Evolutionary conservation across 2,797 vertebrate species (phyloP), one percentile per base, ranked within the genome.

Genomic region (Rhabdophis nuchalis): DNA sequence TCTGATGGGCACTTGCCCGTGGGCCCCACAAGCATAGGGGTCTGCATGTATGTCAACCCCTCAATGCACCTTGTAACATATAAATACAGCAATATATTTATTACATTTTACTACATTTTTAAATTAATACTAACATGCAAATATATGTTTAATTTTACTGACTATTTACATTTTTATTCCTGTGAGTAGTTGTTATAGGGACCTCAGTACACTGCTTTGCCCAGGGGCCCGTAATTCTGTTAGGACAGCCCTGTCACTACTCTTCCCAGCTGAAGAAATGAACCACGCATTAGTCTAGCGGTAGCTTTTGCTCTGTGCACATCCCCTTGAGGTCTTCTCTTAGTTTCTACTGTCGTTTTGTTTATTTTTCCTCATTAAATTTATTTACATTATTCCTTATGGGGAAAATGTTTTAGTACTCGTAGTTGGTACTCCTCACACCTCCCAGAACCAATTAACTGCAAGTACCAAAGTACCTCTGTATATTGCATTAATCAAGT

Each of bases 271-370:
- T 68, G n/a, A 68, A 32, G 16, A 0, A 68, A 68, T 32, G 27
- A 29, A 2, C 32, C 2, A 72, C 2, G 0, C 6, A 18, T 36
- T 72, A 36, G n/a, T 32, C 14, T 3, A 1, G 2, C 0, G 16
- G 32, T 36, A 20, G 16, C 32, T 36, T 3, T 72, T 72, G 14
- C 6, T 29, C 29, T 64, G 29, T n/a, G 16, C n/a, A 72, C 32
- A 72, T 72, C 16, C 16, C 32, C 0, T 18, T 72, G 68, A 18
- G 6, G 7, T 72, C 32, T 36, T 36, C 4, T 72, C 68, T 36
- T 72, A 36, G 7, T 2, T 72, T 32, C 14, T 18, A 8, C 0
- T 1, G 14, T 68, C 6, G 32, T 68, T 32, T 68, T 32, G 64
- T 68, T 36, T 72, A 72, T 36, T 36, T 72, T 72, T 36, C 2